These are phyloP conservation scores for Tethya wilhelma DNA, from an alignment of 37 sponge, comb jelly and placozoan genomes.

Conservation along the genomic window DNA sequence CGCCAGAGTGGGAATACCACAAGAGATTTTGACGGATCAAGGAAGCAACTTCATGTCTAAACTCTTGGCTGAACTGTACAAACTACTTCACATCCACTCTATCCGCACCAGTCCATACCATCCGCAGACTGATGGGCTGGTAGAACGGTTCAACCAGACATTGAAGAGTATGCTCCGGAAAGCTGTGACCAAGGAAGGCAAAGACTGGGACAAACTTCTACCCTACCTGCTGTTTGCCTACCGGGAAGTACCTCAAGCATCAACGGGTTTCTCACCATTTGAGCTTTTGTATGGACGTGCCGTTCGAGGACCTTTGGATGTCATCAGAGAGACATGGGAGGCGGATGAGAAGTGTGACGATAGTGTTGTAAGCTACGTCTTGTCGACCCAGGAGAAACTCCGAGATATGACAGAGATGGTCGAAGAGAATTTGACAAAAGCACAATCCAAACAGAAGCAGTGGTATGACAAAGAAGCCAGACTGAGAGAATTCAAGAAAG, in stretches of 20 bases:
- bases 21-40: conserved; percentile 67
- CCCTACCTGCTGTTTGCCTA: conserved; percentile 64
- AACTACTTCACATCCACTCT: conserved; percentile 15
- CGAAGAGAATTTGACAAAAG: conserved; percentile 24
- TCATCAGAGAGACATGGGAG: conserved; percentile 54
- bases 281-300: conserved; percentile 57
- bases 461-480: conserved; percentile 38
- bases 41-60: conserved; percentile 51
- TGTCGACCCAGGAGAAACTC: conserved; percentile 26
- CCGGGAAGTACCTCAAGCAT: conserved; percentile 59
- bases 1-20: conserved; percentile 54
- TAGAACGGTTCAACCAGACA: conserved; percentile 53
- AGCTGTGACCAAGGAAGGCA: conserved; percentile 1
- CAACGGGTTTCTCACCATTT: conserved; percentile 59
- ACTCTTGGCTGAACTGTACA: conserved; percentile 39
- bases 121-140: conserved; percentile 49
- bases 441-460: conserved; percentile 22
- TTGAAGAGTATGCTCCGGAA: conserved; percentile 49
- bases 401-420: conserved; percentile 17
- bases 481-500: conserved; percentile 5
- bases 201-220: conserved; percentile 58
- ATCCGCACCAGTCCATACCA: conserved; percentile 49
- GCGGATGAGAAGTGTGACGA: not conserved
- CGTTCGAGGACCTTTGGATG: conserved; percentile 58
- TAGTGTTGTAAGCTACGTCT: conserved; percentile 36